Base-by-base conservation (phyloP, 2,888 invertebrate genomes). In the Euplexia lucipara region DNA sequence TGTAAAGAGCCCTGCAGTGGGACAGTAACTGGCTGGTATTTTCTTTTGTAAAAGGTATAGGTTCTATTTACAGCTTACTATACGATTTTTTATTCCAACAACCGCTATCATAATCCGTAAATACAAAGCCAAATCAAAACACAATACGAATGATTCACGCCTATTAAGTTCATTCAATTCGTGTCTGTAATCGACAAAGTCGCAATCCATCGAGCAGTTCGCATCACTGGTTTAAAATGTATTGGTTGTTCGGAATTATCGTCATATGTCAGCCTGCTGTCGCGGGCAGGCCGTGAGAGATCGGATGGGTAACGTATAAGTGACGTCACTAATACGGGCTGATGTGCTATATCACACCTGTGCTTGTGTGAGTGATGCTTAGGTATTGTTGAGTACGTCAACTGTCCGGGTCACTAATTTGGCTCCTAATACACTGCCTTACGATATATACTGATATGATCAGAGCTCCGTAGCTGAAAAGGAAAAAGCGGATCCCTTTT, bases 191-290 rank as follows among this genome's bases (percentile, higher is more conserved):
- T 91, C 89, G 90, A 90, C 90, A 90, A 88, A 88, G 91, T 90
- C 82, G 80, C 89, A 83, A 88, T 85, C 83, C 86, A 87, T 86
- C 85, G 86, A 78, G 83, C 78, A 65, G 75, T 78, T 70, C 87
- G 91, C 89, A 87, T 83, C 87, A 82, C 79, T 91, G 91, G 79
- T 86, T 92, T 91, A 90, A 90, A 92, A 91, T 90, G 90, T 89
- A 88, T 85, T 88, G 86, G 85, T 84, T 84, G 85, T 75, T 81
- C 85, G 83, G 69, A 71, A 88, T 90, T 88, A 89, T 87, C 89
- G 82, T 81, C 86, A 86, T 86, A 85, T 85, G 86, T 87, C 86
- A 84, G 76, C 78, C 68, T 76, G 72, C 82, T 88, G 90, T 88
- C 89, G 78, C 60, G 78, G 78, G 76, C 89, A 91, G 83, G 73